Evolutionary conservation across 2,113 vertebrate species (phyloP), one percentile per base, ranked within the genome.

Genomic region (Mirounga angustirostris): DNA sequence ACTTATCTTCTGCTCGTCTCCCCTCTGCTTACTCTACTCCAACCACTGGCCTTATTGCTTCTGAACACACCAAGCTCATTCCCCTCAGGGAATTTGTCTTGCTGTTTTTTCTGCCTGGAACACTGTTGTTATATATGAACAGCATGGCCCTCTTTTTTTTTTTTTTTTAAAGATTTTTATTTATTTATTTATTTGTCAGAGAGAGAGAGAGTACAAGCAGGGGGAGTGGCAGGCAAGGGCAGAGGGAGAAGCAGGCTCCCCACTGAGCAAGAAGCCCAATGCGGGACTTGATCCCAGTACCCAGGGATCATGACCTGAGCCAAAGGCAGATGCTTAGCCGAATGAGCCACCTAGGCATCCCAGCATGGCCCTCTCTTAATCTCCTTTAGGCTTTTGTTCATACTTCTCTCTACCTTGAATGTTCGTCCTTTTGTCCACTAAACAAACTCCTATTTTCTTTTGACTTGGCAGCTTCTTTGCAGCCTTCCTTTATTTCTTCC

Each of bases 381-480:
- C 33, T 84, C 56, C 54, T 86, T 80, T 1, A 58, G 67, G 26
- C 84, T 28, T 96, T 78, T 91, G 50, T 46, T 97, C 56, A 61
- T 94, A 40, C 46, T 69, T 93, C 89, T 91, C 28, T 96, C 59
- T 54, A 18, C 50, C 21, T 88, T 87, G 58, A 61, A 40, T 71
- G 6, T 69, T 94, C 59, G 69, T 95, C 33, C 59, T 91, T 89
- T 76, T 59, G 6, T 54, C 50, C 18, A 28, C 46, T 89, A 79
- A 92, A 92, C 19, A 83, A 94, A 76, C 22, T 91, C 16, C 59
- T 52, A 0, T 79, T 96, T 92, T 94, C n/a, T 21, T 58, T 95
- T 7, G 65, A 78, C 33, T 92, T 87, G 79, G 65, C 33, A 91
- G 4, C 78, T 89, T 94, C 24, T 94, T 43, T 74, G 63, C 24